Conservation (phyloP, 2,888 invertebrate genomes). For the Epiblema foenella region DNA sequence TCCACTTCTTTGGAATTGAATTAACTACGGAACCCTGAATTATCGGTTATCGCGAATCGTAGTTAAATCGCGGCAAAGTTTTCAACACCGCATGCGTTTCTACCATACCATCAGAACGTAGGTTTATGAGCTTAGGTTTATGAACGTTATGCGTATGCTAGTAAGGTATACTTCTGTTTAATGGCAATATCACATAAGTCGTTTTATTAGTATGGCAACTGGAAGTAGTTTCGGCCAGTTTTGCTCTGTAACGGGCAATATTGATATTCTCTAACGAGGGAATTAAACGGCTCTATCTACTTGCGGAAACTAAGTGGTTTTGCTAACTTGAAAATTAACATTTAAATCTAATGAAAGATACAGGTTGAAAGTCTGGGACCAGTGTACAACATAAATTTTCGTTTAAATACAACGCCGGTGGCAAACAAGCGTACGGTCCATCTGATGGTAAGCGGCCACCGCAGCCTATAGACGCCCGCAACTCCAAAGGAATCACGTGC, state of each 20-base stretch:
- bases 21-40: not conserved
- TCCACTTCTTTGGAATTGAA: not conserved
- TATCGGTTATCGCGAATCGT: slow-evolving; percentile 6
- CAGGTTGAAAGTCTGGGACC: too few species aligned
- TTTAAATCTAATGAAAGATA: not conserved
- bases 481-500: too few species aligned
- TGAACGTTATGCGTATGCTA: not conserved
- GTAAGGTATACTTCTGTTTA: not conserved
- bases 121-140: not conserved
- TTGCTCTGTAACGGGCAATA: slow-evolving; percentile 9
- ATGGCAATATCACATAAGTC: not conserved
- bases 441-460: too few species aligned
- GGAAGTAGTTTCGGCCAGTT: slow-evolving; percentile 18
- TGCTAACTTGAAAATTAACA: not conserved
- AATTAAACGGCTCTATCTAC: slow-evolving; percentile 5
- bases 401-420: too few species aligned
- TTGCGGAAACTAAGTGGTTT: not conserved
- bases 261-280: slow-evolving; percentile 6
- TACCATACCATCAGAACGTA: not conserved
- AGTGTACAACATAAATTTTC: too few species aligned
- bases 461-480: too few species aligned
- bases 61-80: slow-evolving; percentile 19
- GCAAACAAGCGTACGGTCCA: too few species aligned
- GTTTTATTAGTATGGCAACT: not conserved
- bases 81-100: not conserved